Evolutionary conservation across 2,113 vertebrate genomes (phyloP), one percentile per base, ranked within the genome.

Genomic region (Chunga burmeisteri): DNA sequence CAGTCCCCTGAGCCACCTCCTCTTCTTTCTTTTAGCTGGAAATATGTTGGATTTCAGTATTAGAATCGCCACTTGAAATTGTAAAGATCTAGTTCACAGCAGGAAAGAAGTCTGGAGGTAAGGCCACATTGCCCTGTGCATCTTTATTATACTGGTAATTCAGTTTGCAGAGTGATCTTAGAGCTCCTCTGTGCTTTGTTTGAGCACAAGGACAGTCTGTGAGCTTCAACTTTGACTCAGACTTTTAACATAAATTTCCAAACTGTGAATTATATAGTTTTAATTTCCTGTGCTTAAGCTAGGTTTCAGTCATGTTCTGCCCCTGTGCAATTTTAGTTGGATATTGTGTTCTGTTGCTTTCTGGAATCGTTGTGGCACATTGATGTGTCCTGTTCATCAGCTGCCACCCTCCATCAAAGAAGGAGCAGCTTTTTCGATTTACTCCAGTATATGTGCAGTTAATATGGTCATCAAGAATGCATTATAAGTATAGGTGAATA

Each of bases 11-110:
- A 90, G 82, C 42, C 42, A 36, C 74, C 50, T 82, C 58, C 62
- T 88, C 58, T 86, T 65, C 87, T 90, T 81, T 82, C 84, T 93
- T 94, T 65, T 77, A 90, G 70, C 70, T 94, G 79, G 50, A 90
- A 83, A 46, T 53, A 25, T n/a, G 74, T 70, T 88, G 59, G 71
- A 80, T 90, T 92, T 90, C 88, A 63, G 50, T 86, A 25, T 84
- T 95, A 49, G 93, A 84, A 87, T 73, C 85, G 74, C 42, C 59
- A 19, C 65, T 83, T 93, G 86, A 90, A 67, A 71, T 44, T 53
- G 40, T 92, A 59, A 78, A 78, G 75, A 38, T 81, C 38, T 88
- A 65, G 23, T 73, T 96, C 71, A 23, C 67, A 92, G 58, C 88
- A 94, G 88, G 88, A 83, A 46, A 77, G 70, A 36, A 86, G 47